Evolutionary conservation across 2,888 invertebrate species (phyloP), one percentile per base, ranked within the genome.

Genomic region (Lithosia quadra): DNA sequence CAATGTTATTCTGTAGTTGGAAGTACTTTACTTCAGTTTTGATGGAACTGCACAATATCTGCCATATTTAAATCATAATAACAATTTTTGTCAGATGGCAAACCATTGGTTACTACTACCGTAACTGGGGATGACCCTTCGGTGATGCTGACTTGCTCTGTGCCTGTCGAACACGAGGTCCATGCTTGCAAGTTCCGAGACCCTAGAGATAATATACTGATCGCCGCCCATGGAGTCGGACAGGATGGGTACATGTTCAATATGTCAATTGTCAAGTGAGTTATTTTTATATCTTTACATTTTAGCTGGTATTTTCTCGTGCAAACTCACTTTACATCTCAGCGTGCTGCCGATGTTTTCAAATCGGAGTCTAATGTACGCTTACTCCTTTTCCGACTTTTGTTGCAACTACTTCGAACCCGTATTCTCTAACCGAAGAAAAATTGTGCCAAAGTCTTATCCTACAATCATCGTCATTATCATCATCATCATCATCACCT

Each of bases 181-280:
- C 75, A 72, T 1, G 79, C 86, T 5, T 94, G 94, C 83, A 88
- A 90, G 78, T 94, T 94, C 88, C 86, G 90, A 0, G 84, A 88
- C 34, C 91, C 93, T 0, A 70, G 75, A 0, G 91, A 91, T 4
- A 80, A 78, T 0, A 77, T 91, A 10, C 80, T 93, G 5, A 74
- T 94, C 15, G 91, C 91, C 0, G 78, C 80, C 11, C 83, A 84
- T 5, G 92, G 91, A 0, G 86, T 92, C 7, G 87, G 89, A 0
- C 86, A 93, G 67, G 88, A 85, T 57, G 84, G 90, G 13, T 92
- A 88, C 77, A 75, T 75, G 59, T 87, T 83, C 83, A 81, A 88
- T 18, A 88, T 87, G 9, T 65, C 65, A 13, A 74, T 80, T 36
- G 74, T 79, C 59, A 87, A 85, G 93, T 92, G 68, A 58, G 75